Evolutionary conservation across 2,797 vertebrate species (phyloP), one percentile per base, ranked within the genome.

Genomic region (Lithobates sylvaticus): DNA sequence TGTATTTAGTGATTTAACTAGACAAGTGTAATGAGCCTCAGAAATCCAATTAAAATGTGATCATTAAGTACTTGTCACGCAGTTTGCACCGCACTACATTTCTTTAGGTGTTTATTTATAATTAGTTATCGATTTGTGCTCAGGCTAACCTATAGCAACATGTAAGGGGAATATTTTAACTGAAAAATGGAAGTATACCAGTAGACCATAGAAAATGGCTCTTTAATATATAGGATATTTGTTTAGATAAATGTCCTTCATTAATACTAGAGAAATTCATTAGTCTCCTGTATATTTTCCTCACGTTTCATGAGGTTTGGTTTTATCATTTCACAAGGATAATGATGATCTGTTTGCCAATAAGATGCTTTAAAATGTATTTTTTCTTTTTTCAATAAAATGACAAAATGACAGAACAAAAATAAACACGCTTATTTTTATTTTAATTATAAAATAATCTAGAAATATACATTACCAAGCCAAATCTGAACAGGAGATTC

Each of bases 31-130:
- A 84, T 87, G 71, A 69, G 70, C 76, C 76, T 84, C 69, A 39
- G 70, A 70, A 87, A 87, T 87, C 81, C 71, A 87, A 84, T 87
- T 87, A 87, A 78, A 74, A 79, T 87, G 61, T 76, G 77, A 87
- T 84, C 81, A 79, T 80, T 84, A 75, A 72, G 76, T 75, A 61
- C 81, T 84, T 87, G 75, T 79, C 76, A 79, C 79, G 81, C 86
- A 42, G 36, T 50, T 58, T 87, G 70, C 44, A 79, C 83, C 75
- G 15, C 68, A 78, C 68, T 67, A 77, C 75, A 86, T 65, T 83
- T 84, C 70, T 83, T 82, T 72, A 80, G 86, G 86, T 87, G 75
- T 78, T 75, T 71, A 84, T 87, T 79, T 87, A 50, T 87, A 87
- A 87, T 87, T 79, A 87, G 58, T 84, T 84, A 87, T 87, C 79